Base-by-base conservation (phyloP, 2,113 vertebrate species). In the Ptilorrhoa leucosticta region DNA sequence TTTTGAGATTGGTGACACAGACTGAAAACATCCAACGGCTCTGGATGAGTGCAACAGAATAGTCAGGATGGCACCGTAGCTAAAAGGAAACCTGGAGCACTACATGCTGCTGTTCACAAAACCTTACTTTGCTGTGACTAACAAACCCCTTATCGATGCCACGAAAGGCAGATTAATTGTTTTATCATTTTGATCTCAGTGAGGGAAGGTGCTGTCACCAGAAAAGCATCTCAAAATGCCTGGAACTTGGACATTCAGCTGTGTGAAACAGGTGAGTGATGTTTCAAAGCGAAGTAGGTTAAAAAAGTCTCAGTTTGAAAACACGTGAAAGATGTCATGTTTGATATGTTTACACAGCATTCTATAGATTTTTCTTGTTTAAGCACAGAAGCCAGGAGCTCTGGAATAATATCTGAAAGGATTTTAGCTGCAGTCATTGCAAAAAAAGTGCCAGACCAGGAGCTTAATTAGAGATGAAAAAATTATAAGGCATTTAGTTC, bases 31-130 rank as follows among this genome's bases (percentile, higher is more conserved):
- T 16, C 21, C 64, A 73, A 21, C 13, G 30, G 13, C 13, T 50
- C 24, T 39, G 69, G 42, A 31, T 21, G 37, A 45, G 11, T 15
- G n/a, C 21, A 37, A 4, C 22, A 56, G 56, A 77, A 61, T 3
- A 26, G 22, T 30, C 1, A 4, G 22, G 28, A 7, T 4, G 14
- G 30, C 54, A 31, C 9, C 15, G 1, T 3, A 13, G 14, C 1
- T 5, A 8, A 44, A 82, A 71, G 30, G 8, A 56, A 85, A 54
- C 11, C 11, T 76, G 47, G 9, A 73, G 44, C 27, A 35, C 18
- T 13, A 14, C 17, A 19, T 28, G 30, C 16, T 28, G 30, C 16
- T 71, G 51, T 15, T 87, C 65, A 58, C 30, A 79, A 82, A 80
- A 37, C 6, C 8, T 54, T 11, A 20, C 8, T 60, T 78, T 23